Conservation (phyloP, 2,888 invertebrate species). For the Drosophila suboccidentalis region DNA sequence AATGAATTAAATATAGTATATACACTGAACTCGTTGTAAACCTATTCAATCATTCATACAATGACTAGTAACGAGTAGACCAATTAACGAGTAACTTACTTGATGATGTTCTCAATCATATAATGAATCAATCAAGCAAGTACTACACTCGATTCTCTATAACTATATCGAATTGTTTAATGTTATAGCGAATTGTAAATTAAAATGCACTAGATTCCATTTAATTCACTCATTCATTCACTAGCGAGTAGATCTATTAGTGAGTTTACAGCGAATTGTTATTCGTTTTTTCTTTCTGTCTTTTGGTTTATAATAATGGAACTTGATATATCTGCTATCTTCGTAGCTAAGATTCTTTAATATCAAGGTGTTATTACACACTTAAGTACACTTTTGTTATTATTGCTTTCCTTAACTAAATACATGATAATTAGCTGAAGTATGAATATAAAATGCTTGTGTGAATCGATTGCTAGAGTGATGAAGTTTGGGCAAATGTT, state of each 20-base stretch:
- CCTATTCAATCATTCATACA: background rate
- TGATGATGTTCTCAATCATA: background rate
- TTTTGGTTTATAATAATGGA: background rate
- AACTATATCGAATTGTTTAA: too few relatives aligned
- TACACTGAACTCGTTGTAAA: background rate
- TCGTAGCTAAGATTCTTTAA: background rate
- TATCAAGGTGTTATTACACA: too few relatives aligned
- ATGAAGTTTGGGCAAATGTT: conserved; percentile 12
- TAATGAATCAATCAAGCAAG: background rate
- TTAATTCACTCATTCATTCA: background rate
- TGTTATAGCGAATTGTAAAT: background rate
- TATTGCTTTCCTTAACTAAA: background rate
- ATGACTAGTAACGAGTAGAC: background rate
- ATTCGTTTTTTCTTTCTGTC: background rate
- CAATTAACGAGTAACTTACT: conserved; percentile 3
- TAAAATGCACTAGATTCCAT: background rate
- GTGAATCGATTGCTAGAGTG: background rate
- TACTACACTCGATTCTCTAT: too few relatives aligned
- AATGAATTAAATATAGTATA: too few relatives aligned
- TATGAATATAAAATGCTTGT: conserved; percentile 6
- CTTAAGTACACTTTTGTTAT: too few relatives aligned
- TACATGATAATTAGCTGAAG: background rate
- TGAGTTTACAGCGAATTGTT: background rate
- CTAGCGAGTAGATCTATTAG: background rate
- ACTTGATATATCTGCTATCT: background rate